Conservation (phyloP, 2,113 vertebrate species). For the Galeopterus variegatus region DNA sequence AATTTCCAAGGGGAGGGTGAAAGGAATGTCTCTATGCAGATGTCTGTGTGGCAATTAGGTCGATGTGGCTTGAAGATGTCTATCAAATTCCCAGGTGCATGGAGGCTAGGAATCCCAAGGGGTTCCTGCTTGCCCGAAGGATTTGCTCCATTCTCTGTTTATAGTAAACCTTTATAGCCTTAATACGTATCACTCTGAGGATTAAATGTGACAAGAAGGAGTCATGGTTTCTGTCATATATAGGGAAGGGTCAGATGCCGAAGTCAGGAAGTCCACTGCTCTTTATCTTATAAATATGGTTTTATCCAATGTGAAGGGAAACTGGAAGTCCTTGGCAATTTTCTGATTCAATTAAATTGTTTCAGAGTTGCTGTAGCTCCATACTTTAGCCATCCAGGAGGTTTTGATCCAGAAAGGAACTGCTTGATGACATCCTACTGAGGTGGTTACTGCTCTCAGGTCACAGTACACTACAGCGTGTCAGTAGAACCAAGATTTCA, state of each 20-base stretch:
- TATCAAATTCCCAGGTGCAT: not conserved
- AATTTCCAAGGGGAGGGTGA: not conserved
- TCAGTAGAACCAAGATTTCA: not conserved
- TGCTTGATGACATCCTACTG: not conserved
- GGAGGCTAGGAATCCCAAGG: fast-evolving
- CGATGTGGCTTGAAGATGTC: not conserved
- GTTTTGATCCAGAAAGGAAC: not conserved
- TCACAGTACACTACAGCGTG: not conserved
- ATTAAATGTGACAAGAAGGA: not conserved
- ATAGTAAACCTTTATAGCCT: not conserved
- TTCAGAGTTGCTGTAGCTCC: not conserved
- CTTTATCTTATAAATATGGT: not conserved
- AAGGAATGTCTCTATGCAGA: not conserved
- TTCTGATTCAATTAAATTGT: not conserved
- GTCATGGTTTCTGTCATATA: not conserved
- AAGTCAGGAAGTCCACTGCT: not conserved
- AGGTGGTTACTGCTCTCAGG: not conserved
- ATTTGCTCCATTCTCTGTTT: not conserved
- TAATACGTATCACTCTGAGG: not conserved
- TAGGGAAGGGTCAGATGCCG: not conserved
- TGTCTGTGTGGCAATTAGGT: not conserved
- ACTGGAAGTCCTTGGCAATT: not conserved
- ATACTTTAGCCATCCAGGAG: not conserved
- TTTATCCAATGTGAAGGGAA: not conserved
- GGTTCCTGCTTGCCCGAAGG: not conserved